A percentile compares a stretch with the other conserved stretches of the same genome.
These are phyloP conservation scores for Cassiopea xamachana DNA, from an alignment of 30 jellyfish, hydroid and myxozoan genomes.

Conservation along the genomic window DNA sequence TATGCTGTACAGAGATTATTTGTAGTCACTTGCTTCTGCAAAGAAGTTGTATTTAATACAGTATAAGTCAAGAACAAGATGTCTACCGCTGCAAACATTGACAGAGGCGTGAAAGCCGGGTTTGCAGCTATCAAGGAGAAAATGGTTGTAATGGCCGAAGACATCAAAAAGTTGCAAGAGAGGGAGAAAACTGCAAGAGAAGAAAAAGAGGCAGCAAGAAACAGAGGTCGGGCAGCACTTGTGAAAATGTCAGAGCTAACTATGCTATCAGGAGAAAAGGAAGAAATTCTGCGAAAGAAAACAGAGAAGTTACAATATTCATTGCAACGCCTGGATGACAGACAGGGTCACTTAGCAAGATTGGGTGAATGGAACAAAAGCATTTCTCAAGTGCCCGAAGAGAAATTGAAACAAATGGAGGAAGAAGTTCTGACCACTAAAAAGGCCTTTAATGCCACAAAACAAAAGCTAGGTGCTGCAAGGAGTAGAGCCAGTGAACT, in stretches of 20 bases:
- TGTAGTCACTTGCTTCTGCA: not conserved
- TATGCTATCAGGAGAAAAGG: slow-evolving; percentile 55
- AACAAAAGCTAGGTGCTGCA: slow-evolving; percentile 47
- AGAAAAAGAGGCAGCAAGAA: slow-evolving; percentile 2
- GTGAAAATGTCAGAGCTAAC: slow-evolving; percentile 64
- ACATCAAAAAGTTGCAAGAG: slow-evolving; percentile 32
- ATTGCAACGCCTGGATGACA: slow-evolving; percentile 17
- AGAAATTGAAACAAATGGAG: slow-evolving; percentile 10
- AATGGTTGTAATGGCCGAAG: slow-evolving; percentile 42
- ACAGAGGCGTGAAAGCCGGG: slow-evolving; percentile 61
- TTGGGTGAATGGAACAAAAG: slow-evolving; percentile 46
- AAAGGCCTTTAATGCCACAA: slow-evolving; percentile 18
- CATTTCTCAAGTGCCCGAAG: slow-evolving; percentile 57
- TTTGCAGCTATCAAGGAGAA: slow-evolving; percentile 57
- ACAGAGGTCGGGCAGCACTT: slow-evolving; percentile 40
- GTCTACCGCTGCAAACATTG: slow-evolving; percentile 54
- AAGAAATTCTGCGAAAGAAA: slow-evolving; percentile 44
- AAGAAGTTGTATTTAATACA: not conserved
- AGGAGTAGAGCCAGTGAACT: slow-evolving; percentile 17
- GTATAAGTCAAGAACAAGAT: not conserved
- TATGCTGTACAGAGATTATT: not conserved
- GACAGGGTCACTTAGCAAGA: slow-evolving; percentile 40
- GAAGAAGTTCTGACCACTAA: slow-evolving; percentile 14
- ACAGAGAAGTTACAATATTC: slow-evolving; percentile 34
- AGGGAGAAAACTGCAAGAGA: slow-evolving; percentile 13